Evolutionary conservation across 2,113 vertebrate genomes (phyloP), one percentile per base, ranked within the genome.

Genomic region (Odontophorus gujanensis): DNA sequence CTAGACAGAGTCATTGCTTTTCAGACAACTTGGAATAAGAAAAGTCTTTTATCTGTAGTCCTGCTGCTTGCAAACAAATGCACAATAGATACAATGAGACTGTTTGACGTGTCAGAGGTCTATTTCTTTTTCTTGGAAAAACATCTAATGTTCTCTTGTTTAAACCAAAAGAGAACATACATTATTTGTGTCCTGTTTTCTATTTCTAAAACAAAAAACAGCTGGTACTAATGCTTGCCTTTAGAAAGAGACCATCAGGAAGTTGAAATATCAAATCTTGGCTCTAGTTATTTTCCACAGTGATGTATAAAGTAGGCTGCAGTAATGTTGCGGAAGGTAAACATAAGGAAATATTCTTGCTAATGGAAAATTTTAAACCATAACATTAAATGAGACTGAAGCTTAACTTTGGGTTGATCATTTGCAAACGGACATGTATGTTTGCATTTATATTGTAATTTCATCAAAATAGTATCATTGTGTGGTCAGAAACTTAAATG

Each of bases 121-220:
- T 92, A 62, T 94, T 79, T 94, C 92, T 87, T 86, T 72, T 95
- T 95, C 93, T 88, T 96, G 89, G 83, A 95, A 97, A 94, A 94
- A 89, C 81, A 94, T 97, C 81, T 89, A 43, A 78, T 76, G 63
- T 92, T 89, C 84, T 42, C 25, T 80, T 96, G 68, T 97, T 96
- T 87, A 83, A 92, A 66, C 61, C 75, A 95, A 86, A 94, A 81
- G 84, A 94, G 58, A 87, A 65, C 65, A 77, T 93, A 94, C 50
- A 86, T 97, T 96, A 86, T 96, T 75, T 97, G 67, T 95, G 65
- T 96, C 95, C 92, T 88, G 65, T 95, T 97, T 97, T 96, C 91
- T 97, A 42, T 89, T 96, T 96, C 61, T 78, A 95, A 96, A 96
- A 96, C 86, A 97, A 78, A 96, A 97, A 96, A 1, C 94, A 97